phyloP scores from a whole-genome alignment of 2,797 vertebrate species.

The Ptychobarbus kaznakovi region DNA sequence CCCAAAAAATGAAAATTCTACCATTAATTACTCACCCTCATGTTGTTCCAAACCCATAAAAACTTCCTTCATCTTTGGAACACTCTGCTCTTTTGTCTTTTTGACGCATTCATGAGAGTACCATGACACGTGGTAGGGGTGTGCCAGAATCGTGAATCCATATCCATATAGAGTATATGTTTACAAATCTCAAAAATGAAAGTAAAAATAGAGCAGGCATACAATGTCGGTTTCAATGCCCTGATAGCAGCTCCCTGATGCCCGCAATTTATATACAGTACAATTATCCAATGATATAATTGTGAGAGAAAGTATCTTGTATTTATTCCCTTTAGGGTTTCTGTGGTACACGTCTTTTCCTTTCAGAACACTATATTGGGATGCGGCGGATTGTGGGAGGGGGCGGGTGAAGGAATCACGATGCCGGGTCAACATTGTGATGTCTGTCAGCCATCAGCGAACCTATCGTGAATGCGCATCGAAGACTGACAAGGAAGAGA shows the following conservation, averaged over 20 bases:
- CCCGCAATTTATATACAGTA: no score
- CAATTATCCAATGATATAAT: no score
- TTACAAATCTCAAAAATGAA: no score
- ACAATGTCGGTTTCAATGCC: no score
- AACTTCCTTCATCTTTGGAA: background rate
- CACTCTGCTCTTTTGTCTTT: background rate
- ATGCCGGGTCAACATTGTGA: background rate
- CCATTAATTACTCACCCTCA: background rate
- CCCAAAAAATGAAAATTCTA: background rate
- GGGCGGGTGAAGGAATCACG: background rate
- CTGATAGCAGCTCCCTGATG: no score
- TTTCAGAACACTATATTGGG: no score
- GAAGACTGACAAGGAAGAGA: background rate
- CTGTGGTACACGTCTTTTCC: no score
- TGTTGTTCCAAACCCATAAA: background rate
- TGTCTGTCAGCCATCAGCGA: background rate
- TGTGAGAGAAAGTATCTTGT: no score
- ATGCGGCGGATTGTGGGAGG: background rate
- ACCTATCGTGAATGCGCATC: background rate
- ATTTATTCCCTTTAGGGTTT: no score
- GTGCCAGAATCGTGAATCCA: no score
- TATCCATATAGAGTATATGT: no score
- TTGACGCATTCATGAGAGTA: background rate
- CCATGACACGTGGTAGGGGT: background rate
- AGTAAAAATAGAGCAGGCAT: no score